Evolutionary conservation across 2,113 vertebrate species (phyloP), one percentile per base, ranked within the genome.

Genomic region (Istiophorus platypterus): DNA sequence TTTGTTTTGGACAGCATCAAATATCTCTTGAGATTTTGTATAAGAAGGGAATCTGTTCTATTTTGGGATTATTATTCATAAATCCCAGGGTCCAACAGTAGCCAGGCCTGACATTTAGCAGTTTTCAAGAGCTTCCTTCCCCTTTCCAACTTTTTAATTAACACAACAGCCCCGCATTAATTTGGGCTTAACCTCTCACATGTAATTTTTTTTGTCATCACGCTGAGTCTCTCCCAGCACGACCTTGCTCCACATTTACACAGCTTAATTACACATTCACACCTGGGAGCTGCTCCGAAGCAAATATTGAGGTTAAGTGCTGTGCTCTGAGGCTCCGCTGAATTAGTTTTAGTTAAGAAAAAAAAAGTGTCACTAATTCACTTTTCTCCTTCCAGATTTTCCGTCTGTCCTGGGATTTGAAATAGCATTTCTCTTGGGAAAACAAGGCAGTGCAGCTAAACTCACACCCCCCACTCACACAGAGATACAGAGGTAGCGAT

Each of bases 191-290:
- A 81, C 73, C 75, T 67, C 61, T 66, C 59, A 14, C n/a, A 1
- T 72, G 73, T 68, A 56, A 80, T 78, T 78, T 86, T 63, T 34
- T 75, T 66, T 11, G 7, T 45, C 78, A 63, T 56, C 59, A 58
- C 29, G 62, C 62, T 1, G 61, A 72, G 69, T 72, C 75, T 67
- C 5, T 61, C 73, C 80, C 80, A 73, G 54, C 62, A 52, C 17
- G 74, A 73, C 70, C 82, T 65, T 3, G 54, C 78, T 86, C 72
- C 75, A 65, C 87, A 51, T 84, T 87, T 56, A 81, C 70, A 47
- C 79, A n/a, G 34, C 73, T 83, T 86, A 84, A 88, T 89, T 76
- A 86, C 78, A 82, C 65, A 26, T 49, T 87, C 75, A 84, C 86
- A 87, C 74, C 88, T 85, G 84, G 84, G 88, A 83, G 76, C 85